Evolutionary conservation across 2,888 invertebrate species (phyloP), one percentile per base, ranked within the genome.

Genomic region (Rhingia campestris): DNA sequence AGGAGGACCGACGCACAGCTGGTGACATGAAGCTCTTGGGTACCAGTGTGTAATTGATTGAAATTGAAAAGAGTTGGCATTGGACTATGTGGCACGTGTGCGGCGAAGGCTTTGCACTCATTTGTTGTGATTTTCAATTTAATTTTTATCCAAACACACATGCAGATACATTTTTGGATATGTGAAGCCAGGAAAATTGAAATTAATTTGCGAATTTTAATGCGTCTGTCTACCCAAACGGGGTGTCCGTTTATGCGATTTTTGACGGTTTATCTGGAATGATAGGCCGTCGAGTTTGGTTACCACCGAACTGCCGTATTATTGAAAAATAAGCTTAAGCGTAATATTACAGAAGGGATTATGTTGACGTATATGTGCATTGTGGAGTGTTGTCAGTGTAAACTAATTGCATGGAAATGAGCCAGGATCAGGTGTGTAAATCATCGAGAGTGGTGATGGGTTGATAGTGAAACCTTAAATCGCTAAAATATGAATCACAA

Each of bases 201-300:
- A 81, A 75, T 81, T 75, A 81, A 81, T 81, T 70, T 70, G 58
- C 58, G 41, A 69, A 70, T 64, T n/a, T 75, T 75, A 81, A 75
- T 75, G 70, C 45, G 74, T 70, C 81, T 64, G 32, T 75, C 22
- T 22, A 22, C 22, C 22, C 1, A 22, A 22, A 70, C 58, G 70
- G 81, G 43, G 43, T 45, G 54, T 74, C 54, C 67, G 54, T 67
- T 74, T 37, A 32, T 6, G 59, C 22, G 75, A 70, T 70, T 80
- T 75, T 70, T 64, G 41, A 58, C 39, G 53, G 41, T 70, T 81
- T 64, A 56, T 51, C 41, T 64, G 5, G 37, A 67, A 41, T 63
- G 39, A 47, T 47, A 14, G 12, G 49, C 9, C 30, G 10, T 49
- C 22, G 7, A 9, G 47, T 47, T 43, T 33, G 63, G n/a, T 9